Conservation (phyloP, 2,888 invertebrate genomes). For the Megalurothrips usitatus region DNA sequence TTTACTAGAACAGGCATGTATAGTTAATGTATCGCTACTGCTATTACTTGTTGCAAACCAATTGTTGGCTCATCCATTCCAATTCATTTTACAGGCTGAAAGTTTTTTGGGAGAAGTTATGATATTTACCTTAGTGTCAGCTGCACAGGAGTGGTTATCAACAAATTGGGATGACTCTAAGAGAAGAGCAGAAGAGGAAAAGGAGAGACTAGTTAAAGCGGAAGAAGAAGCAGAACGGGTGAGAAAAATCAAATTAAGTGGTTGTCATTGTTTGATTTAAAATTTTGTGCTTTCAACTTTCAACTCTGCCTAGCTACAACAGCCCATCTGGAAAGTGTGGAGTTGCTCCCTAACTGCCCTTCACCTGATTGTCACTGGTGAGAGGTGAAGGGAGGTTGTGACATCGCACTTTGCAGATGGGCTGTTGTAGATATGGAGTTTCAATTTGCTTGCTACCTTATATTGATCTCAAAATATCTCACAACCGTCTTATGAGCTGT, state of each 20-base stretch:
- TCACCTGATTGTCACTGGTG: too few relatives aligned
- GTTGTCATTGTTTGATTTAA: conserved; percentile 28
- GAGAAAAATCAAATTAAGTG: not conserved
- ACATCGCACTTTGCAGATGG: too few relatives aligned
- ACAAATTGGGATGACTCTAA: conserved; percentile 73
- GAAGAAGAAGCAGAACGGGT: conserved; percentile 77
- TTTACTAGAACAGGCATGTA: conserved; percentile 60
- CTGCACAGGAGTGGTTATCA: conserved; percentile 91
- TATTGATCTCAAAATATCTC: not conserved
- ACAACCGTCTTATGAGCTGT: too few relatives aligned
- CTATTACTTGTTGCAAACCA: conserved; percentile 7
- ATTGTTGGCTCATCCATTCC: conserved; percentile 27
- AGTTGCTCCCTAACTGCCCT: too few relatives aligned
- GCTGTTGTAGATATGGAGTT: too few relatives aligned
- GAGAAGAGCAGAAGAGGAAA: conserved; percentile 64
- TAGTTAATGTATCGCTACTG: conserved; percentile 24
- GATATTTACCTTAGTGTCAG: conserved; percentile 91
- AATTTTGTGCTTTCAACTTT: conserved; percentile 30
- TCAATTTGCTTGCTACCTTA: conserved; percentile 29
- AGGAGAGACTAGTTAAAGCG: conserved; percentile 61
- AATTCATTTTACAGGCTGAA: conserved; percentile 55
- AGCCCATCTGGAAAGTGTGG: too few relatives aligned
- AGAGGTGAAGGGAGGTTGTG: too few relatives aligned
- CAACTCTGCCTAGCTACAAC: too few relatives aligned
- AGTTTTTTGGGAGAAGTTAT: conserved; percentile 96